These are phyloP conservation scores for Diglossa cyanea DNA, from an alignment of 2,797 vertebrate species.

Conservation along the genomic window DNA sequence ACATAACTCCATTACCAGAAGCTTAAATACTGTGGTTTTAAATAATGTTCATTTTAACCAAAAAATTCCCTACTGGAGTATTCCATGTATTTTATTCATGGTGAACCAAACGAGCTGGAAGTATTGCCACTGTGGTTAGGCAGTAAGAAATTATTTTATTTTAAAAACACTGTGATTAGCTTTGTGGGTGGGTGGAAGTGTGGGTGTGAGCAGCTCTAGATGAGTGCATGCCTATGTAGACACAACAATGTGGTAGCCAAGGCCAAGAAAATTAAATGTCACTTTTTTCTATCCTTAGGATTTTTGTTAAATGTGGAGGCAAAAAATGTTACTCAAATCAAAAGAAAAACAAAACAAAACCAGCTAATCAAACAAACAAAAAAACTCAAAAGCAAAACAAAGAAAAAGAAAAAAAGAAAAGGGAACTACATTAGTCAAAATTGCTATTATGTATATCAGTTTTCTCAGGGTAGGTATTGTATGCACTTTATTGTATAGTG, in stretches of 20 bases:
- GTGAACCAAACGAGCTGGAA: background rate
- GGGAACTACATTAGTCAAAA: background rate
- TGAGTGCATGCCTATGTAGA: background rate
- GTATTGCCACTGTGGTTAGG: background rate
- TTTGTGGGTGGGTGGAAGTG: background rate
- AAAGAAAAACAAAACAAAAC: background rate
- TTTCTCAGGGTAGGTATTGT: background rate
- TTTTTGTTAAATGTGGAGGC: background rate
- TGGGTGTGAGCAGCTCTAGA: background rate
- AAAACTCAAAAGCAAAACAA: background rate
- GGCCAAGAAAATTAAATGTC: conserved; percentile 1
- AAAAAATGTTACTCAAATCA: background rate
- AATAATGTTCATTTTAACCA: background rate
- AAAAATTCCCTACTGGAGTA: background rate
- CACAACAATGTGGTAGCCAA: conserved; percentile 13
- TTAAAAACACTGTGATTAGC: background rate
- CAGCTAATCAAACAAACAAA: background rate
- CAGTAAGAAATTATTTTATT: background rate
- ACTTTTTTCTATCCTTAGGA: background rate
- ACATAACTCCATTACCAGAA: background rate
- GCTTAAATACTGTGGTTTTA: background rate
- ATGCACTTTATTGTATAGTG: rapidly evolving
- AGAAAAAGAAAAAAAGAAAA: background rate
- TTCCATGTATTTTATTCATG: background rate
- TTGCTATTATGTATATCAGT: background rate